Conservation (phyloP, 53 echinoderm and acorn worm genomes). For the Holothuria scabra region DNA sequence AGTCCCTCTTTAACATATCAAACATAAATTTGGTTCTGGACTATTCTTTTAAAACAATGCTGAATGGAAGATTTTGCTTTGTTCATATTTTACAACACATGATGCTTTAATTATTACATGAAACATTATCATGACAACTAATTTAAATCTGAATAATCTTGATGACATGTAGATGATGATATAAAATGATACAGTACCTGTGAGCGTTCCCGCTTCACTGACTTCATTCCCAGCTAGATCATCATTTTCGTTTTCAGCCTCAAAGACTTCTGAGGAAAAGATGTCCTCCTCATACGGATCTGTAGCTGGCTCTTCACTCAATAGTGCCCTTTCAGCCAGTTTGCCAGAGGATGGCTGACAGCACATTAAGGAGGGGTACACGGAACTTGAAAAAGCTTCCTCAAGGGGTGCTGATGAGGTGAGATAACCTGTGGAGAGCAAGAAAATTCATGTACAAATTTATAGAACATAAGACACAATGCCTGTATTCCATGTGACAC, state of each 20-base stretch:
- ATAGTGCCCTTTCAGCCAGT: conserved; percentile 33
- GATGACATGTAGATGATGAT: no score
- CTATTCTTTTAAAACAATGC: no score
- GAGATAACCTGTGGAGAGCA: conserved; percentile 1
- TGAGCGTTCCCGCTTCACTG: conserved; percentile 45
- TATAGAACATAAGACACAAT: no score
- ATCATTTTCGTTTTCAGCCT: conserved; percentile 3
- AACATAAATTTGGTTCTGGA: no score
- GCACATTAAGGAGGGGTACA: conserved; percentile 42
- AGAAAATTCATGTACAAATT: no score
- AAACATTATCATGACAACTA: no score
- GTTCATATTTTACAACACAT: no score
- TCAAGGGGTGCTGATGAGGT: neutral
- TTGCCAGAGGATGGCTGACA: conserved; percentile 37
- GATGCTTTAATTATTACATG: no score
- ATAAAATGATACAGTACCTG: neutral
- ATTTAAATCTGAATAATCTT: no score
- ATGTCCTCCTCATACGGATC: conserved; percentile 41
- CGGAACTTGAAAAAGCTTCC: neutral
- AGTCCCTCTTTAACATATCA: no score
- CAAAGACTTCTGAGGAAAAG: conserved; percentile 30
- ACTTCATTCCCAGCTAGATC: conserved; percentile 33
- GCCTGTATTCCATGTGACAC: no score
- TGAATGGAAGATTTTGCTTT: no score
- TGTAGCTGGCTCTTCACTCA: neutral